Percentiles rank a stretch among this genome's conserved stretches.
Evolutionary conservation across 2,797 vertebrate genomes (phyloP).

Genomic region (Myotis pilosus): DNA sequence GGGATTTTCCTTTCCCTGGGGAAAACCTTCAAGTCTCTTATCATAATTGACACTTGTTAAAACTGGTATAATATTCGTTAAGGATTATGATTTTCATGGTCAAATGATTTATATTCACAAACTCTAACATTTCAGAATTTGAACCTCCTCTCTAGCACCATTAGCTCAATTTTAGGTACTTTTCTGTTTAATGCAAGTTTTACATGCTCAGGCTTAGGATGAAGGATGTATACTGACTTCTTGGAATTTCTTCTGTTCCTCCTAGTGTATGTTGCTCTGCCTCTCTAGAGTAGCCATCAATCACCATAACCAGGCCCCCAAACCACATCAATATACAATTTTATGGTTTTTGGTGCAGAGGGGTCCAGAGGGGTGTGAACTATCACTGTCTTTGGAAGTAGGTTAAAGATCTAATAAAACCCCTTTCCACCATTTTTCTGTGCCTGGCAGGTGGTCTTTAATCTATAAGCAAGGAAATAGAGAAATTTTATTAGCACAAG

Average conservation of each 20-base stretch:
- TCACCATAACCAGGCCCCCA: not conserved
- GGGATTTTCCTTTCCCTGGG: slow-evolving; percentile 70
- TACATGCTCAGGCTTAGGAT: not conserved
- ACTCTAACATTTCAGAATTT: not conserved
- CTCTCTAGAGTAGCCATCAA: not conserved
- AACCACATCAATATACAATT: not conserved
- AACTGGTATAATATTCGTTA: slow-evolving; percentile 85
- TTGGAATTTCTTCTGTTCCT: not conserved
- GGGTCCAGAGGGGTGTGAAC: not conserved
- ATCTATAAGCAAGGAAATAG: not conserved
- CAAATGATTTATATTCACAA: not conserved
- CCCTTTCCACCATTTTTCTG: not conserved
- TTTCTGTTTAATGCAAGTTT: not conserved
- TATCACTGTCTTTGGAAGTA: not conserved
- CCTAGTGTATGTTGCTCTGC: not conserved
- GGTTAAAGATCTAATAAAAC: not conserved
- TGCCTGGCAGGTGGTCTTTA: not conserved
- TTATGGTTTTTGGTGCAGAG: accelerated
- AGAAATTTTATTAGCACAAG: not conserved
- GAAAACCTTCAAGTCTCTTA: slow-evolving; percentile 72
- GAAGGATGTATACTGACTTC: not conserved
- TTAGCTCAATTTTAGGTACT: not conserved
- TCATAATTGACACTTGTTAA: slow-evolving; percentile 81
- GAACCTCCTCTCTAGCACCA: not conserved
- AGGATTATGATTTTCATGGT: slow-evolving; percentile 75